A percentile compares a stretch with the other conserved stretches of the same genome.
phyloP scores from a whole-genome alignment of 2,113 vertebrate genomes.

The Centropus bengalensis region DNA sequence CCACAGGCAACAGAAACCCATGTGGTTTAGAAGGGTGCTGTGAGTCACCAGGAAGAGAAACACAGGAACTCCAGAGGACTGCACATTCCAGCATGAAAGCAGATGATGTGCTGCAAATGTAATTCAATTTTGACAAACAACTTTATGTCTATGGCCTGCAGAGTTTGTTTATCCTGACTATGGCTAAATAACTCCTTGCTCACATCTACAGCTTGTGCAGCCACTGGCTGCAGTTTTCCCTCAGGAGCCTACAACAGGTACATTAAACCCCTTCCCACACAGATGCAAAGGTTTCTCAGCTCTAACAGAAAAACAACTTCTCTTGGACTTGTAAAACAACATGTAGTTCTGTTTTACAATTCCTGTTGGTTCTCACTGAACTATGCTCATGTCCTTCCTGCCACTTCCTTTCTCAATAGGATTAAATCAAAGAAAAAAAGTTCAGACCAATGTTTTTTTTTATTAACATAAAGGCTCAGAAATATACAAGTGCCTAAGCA shows the following conservation, averaged over 20 bases:
- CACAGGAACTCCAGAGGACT: neutral
- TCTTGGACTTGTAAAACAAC: neutral
- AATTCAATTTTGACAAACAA: neutral
- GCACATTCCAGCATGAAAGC: neutral
- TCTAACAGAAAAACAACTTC: constrained; percentile 1
- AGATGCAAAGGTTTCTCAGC: neutral
- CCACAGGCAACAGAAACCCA: neutral
- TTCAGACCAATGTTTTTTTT: neutral
- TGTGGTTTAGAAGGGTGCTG: neutral
- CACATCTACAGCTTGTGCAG: neutral
- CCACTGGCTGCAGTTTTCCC: neutral
- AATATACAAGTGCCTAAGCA: neutral
- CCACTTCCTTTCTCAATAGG: neutral
- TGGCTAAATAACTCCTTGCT: neutral
- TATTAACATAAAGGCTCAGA: neutral
- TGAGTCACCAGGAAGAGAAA: neutral
- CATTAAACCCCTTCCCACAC: neutral
- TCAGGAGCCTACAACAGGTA: neutral
- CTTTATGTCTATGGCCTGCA: neutral
- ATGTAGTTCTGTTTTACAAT: neutral
- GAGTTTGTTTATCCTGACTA: neutral
- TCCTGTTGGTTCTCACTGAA: neutral
- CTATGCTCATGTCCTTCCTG: neutral
- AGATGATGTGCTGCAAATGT: neutral
- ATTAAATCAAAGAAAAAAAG: neutral